phyloP scores from a whole-genome alignment of 30 jellyfish, hydroid and myxozoan species.

The Calvadosia cruxmelitensis region DNA sequence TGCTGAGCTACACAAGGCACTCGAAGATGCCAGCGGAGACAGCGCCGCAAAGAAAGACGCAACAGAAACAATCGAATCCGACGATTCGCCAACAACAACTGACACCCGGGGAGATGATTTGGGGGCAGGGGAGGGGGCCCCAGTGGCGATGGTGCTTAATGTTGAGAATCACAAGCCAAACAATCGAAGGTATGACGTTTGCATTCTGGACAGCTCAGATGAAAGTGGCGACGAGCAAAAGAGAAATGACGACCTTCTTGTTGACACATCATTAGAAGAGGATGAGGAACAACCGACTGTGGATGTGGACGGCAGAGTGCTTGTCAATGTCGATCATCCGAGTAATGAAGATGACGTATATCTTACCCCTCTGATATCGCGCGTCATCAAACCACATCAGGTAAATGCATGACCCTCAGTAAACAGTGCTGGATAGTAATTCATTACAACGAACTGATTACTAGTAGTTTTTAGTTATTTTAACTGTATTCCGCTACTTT shows the following conservation, averaged over 20 bases:
- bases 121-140: neutral
- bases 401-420: conserved; percentile 3
- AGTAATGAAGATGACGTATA: conserved; percentile 73
- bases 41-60: neutral
- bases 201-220: conserved; percentile 17
- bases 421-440: neutral
- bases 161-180: neutral
- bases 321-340: conserved; percentile 52
- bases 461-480: neutral
- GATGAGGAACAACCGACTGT: conserved; percentile 12
- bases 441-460: neutral
- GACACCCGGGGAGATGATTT: neutral
- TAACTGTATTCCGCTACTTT: neutral
- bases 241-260: neutral
- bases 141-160: neutral
- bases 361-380: conserved; percentile 49
- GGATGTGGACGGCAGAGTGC: conserved; percentile 42
- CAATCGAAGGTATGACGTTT: neutral
- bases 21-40: no score
- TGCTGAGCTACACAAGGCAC: neutral
- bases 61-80: neutral
- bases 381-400: conserved; percentile 86
- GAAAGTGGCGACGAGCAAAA: conserved; percentile 26
- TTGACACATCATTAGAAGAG: conserved; percentile 1
- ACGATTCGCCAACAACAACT: neutral